Conservation (phyloP, 2,888 invertebrate species). For the Caenorhabditis zanzibari region DNA sequence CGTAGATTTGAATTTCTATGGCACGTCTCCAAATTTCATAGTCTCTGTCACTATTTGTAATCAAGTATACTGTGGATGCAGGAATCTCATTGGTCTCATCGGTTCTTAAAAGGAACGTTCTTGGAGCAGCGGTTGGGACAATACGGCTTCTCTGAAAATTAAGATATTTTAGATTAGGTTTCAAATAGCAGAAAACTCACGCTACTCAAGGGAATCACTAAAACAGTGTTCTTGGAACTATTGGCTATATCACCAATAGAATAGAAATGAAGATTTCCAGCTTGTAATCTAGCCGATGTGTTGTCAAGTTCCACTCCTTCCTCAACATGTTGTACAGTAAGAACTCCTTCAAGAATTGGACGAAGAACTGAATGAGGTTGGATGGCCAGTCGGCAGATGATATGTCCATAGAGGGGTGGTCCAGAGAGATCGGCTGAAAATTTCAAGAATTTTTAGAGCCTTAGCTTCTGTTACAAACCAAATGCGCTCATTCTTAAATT, state of each 20-base stretch:
- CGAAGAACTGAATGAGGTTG: conserved; percentile 72
- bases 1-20: conserved; percentile 70
- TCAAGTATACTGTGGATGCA: conserved; percentile 62
- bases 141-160: conserved; percentile 67
- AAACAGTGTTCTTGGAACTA: conserved; percentile 61
- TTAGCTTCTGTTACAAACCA: conserved; percentile 43
- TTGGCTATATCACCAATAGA: conserved; percentile 64
- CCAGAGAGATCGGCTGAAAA: conserved; percentile 73
- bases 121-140: conserved; percentile 58
- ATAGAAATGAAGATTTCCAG: conserved; percentile 69
- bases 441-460: neutral
- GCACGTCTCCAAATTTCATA: conserved; percentile 72
- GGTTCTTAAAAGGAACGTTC: conserved; percentile 63
- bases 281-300: conserved; percentile 67
- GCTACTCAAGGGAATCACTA: conserved; percentile 67
- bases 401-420: conserved; percentile 75
- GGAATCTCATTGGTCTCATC: conserved; percentile 64
- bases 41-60: conserved; percentile 62
- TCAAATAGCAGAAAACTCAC: conserved; percentile 41
- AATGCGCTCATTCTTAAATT: conserved; percentile 74
- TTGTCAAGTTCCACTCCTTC: conserved; percentile 63
- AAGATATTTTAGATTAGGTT: neutral
- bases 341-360: conserved; percentile 72
- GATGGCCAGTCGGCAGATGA: conserved; percentile 72
- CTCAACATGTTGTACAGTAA: conserved; percentile 68